Evolutionary conservation across 2,113 vertebrate genomes (phyloP).

Genomic region (Athene noctua): DNA sequence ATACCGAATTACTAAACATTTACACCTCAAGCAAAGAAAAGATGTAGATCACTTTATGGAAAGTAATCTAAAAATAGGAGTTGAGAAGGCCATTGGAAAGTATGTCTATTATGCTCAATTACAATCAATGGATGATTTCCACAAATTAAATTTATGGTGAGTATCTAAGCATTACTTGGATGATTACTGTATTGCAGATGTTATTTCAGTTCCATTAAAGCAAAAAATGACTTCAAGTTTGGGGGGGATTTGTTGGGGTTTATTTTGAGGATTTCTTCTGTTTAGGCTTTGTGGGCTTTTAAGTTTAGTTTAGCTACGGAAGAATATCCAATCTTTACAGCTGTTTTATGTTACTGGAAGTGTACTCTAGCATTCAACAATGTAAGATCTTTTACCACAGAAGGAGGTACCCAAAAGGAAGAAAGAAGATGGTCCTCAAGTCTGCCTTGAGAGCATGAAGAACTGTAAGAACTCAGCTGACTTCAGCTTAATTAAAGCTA

Average conservation of each 20-base stretch:
- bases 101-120: neutral
- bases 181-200: neutral
- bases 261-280: fast-evolving
- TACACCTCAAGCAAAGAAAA: neutral
- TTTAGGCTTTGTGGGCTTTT: neutral
- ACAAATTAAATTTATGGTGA: neutral
- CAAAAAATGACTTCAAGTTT: neutral
- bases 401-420: neutral
- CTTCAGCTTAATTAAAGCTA: neutral
- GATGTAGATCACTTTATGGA: neutral
- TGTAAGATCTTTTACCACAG: neutral
- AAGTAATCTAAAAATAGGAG: constrained; percentile 25
- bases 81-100: neutral
- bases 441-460: neutral
- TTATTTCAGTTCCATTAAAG: neutral
- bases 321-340: neutral
- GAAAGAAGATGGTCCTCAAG: neutral
- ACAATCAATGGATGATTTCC: constrained; percentile 6
- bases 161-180: neutral
- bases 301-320: neutral
- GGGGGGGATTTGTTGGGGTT: fast-evolving
- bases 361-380: neutral
- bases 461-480: neutral
- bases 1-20: neutral
- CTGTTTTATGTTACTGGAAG: neutral